A percentile compares a stretch with the other conserved stretches of the same genome.
Evolutionary conservation across 2,113 vertebrate species (phyloP).

Genomic region (Pycnonotus jocosus): DNA sequence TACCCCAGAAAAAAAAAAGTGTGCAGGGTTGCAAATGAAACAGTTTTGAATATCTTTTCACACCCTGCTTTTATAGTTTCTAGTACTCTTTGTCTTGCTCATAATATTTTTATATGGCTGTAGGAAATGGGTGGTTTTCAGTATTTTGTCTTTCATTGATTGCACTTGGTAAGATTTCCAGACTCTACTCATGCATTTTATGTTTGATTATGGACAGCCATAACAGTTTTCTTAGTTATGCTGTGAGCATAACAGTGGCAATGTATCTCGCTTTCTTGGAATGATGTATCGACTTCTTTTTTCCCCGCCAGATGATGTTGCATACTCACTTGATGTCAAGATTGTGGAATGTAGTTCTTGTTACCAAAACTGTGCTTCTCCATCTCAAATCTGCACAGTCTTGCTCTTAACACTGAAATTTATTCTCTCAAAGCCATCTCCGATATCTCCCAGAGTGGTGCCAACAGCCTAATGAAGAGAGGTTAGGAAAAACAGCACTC

Average conservation of each 20-base stretch:
- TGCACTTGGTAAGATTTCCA: not conserved
- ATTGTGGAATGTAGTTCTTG: not conserved
- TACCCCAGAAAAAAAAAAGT: not conserved
- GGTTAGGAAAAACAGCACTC: not conserved
- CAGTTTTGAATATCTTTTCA: not conserved
- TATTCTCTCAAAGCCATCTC: not conserved
- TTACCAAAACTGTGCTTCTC: not conserved
- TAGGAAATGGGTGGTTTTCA: not conserved
- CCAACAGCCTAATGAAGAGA: not conserved
- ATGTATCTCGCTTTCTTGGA: not conserved
- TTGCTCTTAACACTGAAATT: not conserved
- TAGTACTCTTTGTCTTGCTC: not conserved
- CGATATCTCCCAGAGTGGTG: not conserved
- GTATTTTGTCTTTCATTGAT: not conserved
- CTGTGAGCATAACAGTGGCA: not conserved
- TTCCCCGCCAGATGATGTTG: not conserved
- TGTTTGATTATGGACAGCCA: not conserved
- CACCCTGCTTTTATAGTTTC: not conserved
- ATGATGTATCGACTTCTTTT: not conserved
- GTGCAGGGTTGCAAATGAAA: not conserved
- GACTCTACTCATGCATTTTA: not conserved
- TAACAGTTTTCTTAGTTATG: not conserved
- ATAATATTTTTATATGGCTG: not conserved
- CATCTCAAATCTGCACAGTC: not conserved
- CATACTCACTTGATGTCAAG: not conserved